These are phyloP conservation scores for Actinia tenebrosa DNA, from an alignment of 64 coral and sea anemone species.

Conservation along the genomic window DNA sequence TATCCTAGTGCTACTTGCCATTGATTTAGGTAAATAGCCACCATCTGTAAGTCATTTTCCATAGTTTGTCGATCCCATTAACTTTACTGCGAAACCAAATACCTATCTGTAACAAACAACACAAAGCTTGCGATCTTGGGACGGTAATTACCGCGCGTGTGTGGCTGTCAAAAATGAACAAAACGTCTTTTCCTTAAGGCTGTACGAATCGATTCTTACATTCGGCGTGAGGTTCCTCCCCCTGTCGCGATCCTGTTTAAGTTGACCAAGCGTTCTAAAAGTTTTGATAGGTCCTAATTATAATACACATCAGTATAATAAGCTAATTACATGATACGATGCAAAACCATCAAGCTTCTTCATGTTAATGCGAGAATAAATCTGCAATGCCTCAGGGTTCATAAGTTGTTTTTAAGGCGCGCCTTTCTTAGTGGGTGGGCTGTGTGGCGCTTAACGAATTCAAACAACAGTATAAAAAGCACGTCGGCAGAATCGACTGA, in stretches of 20 bases:
- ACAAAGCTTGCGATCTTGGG: neutral
- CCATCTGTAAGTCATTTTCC: conserved; percentile 22
- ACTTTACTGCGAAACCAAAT: neutral
- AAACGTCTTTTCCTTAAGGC: conserved; percentile 22
- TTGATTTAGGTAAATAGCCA: conserved; percentile 3
- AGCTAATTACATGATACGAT: conserved; percentile 95
- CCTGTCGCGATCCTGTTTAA: conserved; percentile 56
- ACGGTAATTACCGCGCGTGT: conserved; percentile 12
- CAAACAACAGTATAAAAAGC: conserved; percentile 52
- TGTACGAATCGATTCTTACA: neutral
- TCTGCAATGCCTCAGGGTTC: conserved; percentile 59
- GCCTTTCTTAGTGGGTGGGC: conserved; percentile 80
- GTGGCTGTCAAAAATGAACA: neutral
- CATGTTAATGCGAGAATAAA: conserved; percentile 96
- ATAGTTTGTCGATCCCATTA: neutral
- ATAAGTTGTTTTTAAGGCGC: conserved; percentile 73
- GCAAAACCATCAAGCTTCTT: conserved; percentile 78
- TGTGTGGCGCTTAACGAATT: conserved; percentile 49
- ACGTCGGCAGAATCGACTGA: no score
- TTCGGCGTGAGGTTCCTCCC: neutral
- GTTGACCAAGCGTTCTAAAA: conserved; percentile 84
- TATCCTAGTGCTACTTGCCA: neutral
- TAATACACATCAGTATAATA: conserved; percentile 84
- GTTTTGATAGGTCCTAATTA: conserved; percentile 96
- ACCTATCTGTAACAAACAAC: neutral